phyloP scores from a whole-genome alignment of 2,797 vertebrate species.

The Protosalanx chinensis region DNA sequence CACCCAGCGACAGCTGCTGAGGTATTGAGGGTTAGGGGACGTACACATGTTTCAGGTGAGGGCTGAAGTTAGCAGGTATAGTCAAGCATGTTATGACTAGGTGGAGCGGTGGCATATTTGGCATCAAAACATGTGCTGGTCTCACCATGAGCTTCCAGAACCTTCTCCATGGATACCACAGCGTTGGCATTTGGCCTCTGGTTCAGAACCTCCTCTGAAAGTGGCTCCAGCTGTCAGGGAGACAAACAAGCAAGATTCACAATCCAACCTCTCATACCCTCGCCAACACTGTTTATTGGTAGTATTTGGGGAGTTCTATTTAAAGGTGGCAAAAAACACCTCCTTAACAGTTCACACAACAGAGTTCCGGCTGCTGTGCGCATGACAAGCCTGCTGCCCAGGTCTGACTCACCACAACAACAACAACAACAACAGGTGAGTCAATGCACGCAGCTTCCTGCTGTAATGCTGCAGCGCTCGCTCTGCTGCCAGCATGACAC shows the following conservation, averaged over 20 bases:
- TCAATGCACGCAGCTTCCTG: slow-evolving; percentile 59
- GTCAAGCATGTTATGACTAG: not conserved
- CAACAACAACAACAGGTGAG: slow-evolving; percentile 40
- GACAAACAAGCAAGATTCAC: not conserved
- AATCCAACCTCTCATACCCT: not conserved
- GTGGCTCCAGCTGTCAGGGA: slow-evolving; percentile 82
- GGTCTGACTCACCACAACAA: slow-evolving; percentile 37
- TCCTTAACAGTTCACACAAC: not conserved
- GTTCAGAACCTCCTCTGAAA: slow-evolving; percentile 87
- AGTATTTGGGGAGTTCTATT: not conserved
- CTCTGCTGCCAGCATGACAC: slow-evolving; percentile 57
- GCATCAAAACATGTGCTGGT: not conserved
- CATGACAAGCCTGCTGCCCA: slow-evolving; percentile 41
- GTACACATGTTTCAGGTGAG: not conserved
- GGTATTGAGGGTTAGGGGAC: no score
- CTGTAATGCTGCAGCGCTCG: slow-evolving; percentile 55
- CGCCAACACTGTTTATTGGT: not conserved
- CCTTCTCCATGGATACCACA: slow-evolving; percentile 91
- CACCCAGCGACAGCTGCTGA: not conserved
- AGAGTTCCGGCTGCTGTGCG: not conserved
- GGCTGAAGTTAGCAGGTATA: not conserved
- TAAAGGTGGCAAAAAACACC: not conserved
- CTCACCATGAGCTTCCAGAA: slow-evolving; percentile 90
- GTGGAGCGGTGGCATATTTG: not conserved
- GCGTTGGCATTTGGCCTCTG: slow-evolving; percentile 89